A percentile compares a stretch with the other conserved stretches of the same genome.
Conservation (phyloP, 2,113 vertebrate genomes). For the Burhinus oedicnemus region DNA sequence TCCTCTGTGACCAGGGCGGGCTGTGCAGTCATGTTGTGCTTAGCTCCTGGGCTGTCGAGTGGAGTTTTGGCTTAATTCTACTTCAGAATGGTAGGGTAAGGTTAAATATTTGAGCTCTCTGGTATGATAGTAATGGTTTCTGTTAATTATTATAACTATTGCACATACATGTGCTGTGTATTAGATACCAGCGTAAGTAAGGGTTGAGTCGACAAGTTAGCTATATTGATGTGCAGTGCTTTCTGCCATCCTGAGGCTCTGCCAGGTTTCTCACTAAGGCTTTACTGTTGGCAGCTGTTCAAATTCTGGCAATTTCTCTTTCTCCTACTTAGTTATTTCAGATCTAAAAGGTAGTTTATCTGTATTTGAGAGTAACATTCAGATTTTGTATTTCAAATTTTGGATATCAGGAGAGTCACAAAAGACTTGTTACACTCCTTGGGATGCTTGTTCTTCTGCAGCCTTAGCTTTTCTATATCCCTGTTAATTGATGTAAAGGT, state of each 20-base stretch:
- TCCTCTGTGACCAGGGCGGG: background rate
- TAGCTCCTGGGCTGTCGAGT: background rate
- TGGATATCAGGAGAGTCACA: background rate
- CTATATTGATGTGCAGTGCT: background rate
- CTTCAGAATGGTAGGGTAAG: background rate
- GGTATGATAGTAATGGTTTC: background rate
- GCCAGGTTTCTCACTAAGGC: background rate
- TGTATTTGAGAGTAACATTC: background rate
- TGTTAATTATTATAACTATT: background rate
- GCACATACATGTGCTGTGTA: background rate
- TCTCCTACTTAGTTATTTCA: background rate
- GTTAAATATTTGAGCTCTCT: background rate
- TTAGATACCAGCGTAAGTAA: accelerated
- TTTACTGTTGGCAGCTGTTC: background rate
- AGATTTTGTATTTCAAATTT: background rate
- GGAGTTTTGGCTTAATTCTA: background rate
- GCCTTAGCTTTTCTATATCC: background rate
- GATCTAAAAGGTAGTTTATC: background rate
- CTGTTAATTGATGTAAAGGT: background rate
- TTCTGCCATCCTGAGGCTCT: background rate
- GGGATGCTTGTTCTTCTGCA: background rate
- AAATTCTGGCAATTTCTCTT: background rate
- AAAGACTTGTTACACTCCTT: background rate
- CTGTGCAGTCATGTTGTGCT: background rate
- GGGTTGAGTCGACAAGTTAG: background rate